Evolutionary conservation across 2,797 vertebrate genomes (phyloP).

Genomic region (Anableps anableps): DNA sequence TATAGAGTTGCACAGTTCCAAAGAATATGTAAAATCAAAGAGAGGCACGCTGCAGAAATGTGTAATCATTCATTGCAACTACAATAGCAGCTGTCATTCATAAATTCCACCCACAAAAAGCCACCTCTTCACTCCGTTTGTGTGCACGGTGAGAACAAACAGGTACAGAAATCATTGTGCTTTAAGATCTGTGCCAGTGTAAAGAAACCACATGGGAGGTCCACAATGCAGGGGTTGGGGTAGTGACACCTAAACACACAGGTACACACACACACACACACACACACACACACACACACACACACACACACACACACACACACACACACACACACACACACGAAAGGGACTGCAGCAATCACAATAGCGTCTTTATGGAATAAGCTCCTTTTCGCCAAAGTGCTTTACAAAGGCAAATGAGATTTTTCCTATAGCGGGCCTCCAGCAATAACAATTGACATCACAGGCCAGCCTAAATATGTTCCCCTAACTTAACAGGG

Average conservation of each 20-base stretch:
- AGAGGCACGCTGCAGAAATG: conserved; percentile 19
- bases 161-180: conserved; percentile 55
- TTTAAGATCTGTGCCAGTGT: conserved; percentile 44
- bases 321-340: conserved; percentile 15
- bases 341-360: conserved; percentile 14
- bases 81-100: conserved; percentile 55
- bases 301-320: conserved; percentile 20
- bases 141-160: conserved; percentile 35
- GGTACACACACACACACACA: conserved; percentile 11
- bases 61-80: conserved; percentile 36
- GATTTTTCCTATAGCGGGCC: conserved; percentile 70
- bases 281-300: conserved; percentile 9
- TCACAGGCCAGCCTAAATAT: conserved; percentile 66
- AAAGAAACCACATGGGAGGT: conserved; percentile 55
- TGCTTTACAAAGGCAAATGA: conserved; percentile 69
- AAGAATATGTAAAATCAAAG: conserved; percentile 42
- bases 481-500: conserved; percentile 69
- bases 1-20: conserved; percentile 22
- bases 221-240: conserved; percentile 36
- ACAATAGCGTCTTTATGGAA: conserved; percentile 75
- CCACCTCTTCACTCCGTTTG: conserved; percentile 42
- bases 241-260: conserved; percentile 41
- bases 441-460: conserved; percentile 79
- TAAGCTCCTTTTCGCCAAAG: conserved; percentile 70
- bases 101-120: conserved; percentile 48